Evolutionary conservation across 2,113 vertebrate species (phyloP), one percentile per base, ranked within the genome.

Genomic region (Sinocyclocheilus anophthalmus): DNA sequence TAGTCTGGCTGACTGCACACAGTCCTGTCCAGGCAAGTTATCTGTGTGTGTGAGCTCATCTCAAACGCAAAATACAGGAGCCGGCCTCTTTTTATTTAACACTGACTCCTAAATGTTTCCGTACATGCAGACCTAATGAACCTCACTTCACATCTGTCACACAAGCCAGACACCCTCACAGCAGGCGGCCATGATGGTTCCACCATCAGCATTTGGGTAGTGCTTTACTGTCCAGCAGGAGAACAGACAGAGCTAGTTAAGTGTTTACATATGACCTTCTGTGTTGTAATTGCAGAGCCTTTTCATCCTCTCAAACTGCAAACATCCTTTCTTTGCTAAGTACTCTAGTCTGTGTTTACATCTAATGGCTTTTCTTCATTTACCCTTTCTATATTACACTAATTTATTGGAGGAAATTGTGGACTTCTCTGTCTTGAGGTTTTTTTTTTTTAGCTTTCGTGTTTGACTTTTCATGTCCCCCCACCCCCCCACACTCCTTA

Each of bases 1-100:
- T 92, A 92, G 92, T 92, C 92, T 94, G 86, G 88, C 79, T 88
- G 75, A 63, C 88, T 87, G 88, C 86, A 90, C 90, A 90, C 59
- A 89, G 90, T 91, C 90, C 92, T 84, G 81, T 89, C 87, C 87
- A 67, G 81, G 73, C 70, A 0, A 18, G 67, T 85, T 85, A 91
- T 89, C 84, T 83, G 69, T 45, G 70, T 57, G 87, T 57, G 87
- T 88, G 57, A 76, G 55, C 83, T 63, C 39, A 76, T 22, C 33
- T 42, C 55, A 76, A 42, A 76, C n/a, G 9, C n/a, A 84, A 42
- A 55, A 63, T 67, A 81, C 81, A 55, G 65, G 3, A 70, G 24
- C 65, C 45, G 1, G 2, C 65, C 42, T 45, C 37, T 30, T 83
- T 53, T 70, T 24, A 70, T 72, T 37, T 42, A 26, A 16, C 33